Evolutionary conservation across 2,797 vertebrate genomes (phyloP).

Genomic region (Spinus olivaceus): DNA sequence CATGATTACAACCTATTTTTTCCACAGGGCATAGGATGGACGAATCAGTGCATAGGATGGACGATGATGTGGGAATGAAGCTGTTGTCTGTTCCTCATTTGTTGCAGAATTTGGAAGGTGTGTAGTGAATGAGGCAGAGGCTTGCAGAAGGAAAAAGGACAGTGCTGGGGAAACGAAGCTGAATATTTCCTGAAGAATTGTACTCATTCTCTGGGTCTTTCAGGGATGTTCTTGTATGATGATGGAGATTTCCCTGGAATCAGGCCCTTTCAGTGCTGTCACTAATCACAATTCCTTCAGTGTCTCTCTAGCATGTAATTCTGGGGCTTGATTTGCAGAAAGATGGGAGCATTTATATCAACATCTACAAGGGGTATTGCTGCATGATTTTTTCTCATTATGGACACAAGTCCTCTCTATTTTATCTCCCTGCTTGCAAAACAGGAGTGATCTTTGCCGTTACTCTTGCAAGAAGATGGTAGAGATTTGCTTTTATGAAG

Average conservation of each 20-base stretch:
- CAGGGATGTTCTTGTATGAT: background rate
- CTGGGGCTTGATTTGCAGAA: background rate
- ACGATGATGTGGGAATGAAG: constrained; percentile 64
- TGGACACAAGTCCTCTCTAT: background rate
- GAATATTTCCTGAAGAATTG: background rate
- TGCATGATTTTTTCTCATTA: background rate
- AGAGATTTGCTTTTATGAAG: background rate
- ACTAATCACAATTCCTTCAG: background rate
- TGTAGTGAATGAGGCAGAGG: constrained; percentile 57
- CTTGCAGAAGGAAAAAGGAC: background rate
- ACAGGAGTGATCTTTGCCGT: background rate
- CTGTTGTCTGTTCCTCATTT: constrained; percentile 70
- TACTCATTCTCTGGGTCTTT: background rate
- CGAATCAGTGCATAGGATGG: constrained; percentile 62
- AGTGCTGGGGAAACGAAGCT: background rate
- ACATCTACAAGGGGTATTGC: background rate
- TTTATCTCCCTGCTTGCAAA: background rate
- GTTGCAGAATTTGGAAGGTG: constrained; percentile 70
- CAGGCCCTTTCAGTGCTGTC: background rate
- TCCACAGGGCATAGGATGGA: constrained; percentile 65
- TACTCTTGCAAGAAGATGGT: background rate
- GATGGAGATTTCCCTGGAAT: background rate
- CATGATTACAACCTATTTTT: constrained; percentile 59
- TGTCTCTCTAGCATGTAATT: background rate
- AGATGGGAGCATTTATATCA: background rate